Conservation (phyloP, 2,888 invertebrate genomes). For the Eupelmus urozonus region DNA sequence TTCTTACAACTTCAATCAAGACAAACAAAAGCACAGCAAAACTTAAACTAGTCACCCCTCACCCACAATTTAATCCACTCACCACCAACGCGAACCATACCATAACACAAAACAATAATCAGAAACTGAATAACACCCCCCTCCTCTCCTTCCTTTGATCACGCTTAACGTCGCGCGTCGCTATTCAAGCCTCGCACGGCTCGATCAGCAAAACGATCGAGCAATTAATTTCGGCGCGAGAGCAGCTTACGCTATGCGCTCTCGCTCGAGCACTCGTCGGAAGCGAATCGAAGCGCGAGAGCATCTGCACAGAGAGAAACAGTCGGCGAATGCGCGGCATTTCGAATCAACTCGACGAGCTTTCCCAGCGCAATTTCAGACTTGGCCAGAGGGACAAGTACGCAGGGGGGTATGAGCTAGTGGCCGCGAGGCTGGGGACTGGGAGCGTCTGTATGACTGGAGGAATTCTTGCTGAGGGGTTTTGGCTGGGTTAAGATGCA, state of each 20-base stretch:
- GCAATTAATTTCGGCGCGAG: constrained; percentile 23
- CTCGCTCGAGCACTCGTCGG: constrained; percentile 9
- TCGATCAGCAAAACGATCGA: constrained; percentile 11
- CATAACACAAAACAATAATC: too few relatives aligned
- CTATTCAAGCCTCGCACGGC: constrained; percentile 6
- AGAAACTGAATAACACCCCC: too few relatives aligned
- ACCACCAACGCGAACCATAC: too few relatives aligned
- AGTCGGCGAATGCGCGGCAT: not conserved
- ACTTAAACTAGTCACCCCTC: too few relatives aligned
- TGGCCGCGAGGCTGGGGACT: not conserved
- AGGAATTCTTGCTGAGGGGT: too few relatives aligned
- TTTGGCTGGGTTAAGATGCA: too few relatives aligned
- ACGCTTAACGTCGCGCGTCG: constrained; percentile 16
- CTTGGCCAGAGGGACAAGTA: not conserved
- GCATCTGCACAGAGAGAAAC: not conserved
- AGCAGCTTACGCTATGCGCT: not conserved
- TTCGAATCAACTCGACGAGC: constrained; percentile 14
- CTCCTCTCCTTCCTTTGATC: too few relatives aligned
- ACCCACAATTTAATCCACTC: too few relatives aligned
- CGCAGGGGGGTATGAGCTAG: too few relatives aligned
- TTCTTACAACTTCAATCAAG: too few relatives aligned
- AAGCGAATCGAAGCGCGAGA: constrained; percentile 11
- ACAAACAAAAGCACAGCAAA: too few relatives aligned
- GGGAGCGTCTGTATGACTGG: too few relatives aligned
- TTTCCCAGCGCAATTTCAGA: constrained; percentile 18